Conservation (phyloP, 2,888 invertebrate species). For the Papilio elwesi region DNA sequence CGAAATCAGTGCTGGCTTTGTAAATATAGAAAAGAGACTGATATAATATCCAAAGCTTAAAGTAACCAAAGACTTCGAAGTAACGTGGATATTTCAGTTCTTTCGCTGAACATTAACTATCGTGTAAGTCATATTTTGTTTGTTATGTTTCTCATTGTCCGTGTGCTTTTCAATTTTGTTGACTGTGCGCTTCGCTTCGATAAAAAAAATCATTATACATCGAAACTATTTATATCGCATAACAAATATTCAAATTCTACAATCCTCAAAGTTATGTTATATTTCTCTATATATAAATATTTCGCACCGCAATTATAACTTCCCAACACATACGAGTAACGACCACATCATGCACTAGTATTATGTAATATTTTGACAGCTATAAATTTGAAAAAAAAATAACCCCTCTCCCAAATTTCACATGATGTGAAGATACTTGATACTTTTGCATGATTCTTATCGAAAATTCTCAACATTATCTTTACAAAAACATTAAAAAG, state of each 20-base stretch:
- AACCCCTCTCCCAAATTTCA: not conserved
- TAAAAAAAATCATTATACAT: constrained; percentile 52
- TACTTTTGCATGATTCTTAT: constrained; percentile 13
- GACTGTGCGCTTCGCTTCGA: constrained; percentile 77
- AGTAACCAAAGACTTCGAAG: constrained; percentile 72
- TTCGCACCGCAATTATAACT: constrained; percentile 17
- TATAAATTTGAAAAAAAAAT: not conserved
- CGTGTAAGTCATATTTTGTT: constrained; percentile 84
- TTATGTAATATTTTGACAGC: too few relatives aligned
- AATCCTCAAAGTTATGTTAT: not conserved
- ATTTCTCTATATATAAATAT: constrained; percentile 3
- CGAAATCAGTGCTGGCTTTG: constrained; percentile 69
- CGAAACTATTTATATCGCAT: constrained; percentile 14
- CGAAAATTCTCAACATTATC: not conserved
- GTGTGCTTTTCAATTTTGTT: constrained; percentile 79
- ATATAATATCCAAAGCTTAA: constrained; percentile 78
- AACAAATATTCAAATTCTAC: constrained; percentile 7
- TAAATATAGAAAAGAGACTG: constrained; percentile 81
- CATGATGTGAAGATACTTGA: constrained; percentile 1
- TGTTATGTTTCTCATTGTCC: constrained; percentile 81
- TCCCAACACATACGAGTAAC: not conserved
- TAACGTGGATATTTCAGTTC: constrained; percentile 74
- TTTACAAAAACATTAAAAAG: too few relatives aligned
- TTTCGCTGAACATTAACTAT: constrained; percentile 77
- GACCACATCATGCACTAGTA: too few relatives aligned